Evolutionary conservation across 2,113 vertebrate genomes (phyloP).

Genomic region (Chiloscyllium plagiosum): DNA sequence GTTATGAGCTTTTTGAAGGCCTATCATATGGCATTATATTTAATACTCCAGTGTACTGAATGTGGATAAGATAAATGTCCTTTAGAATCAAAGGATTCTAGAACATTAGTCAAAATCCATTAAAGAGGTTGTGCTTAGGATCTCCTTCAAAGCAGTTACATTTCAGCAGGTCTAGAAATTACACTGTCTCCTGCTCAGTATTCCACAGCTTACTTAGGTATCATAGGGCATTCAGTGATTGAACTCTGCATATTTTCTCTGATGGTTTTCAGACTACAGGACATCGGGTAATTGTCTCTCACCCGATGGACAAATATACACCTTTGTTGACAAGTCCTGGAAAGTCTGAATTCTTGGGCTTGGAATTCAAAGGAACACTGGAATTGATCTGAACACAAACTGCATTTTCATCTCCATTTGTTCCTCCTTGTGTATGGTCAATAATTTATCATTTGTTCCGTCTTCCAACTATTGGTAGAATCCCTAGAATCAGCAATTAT

Average conservation of each 20-base stretch:
- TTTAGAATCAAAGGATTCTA: background rate
- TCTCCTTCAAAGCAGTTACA: background rate
- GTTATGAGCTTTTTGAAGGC: background rate
- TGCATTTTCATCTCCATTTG: background rate
- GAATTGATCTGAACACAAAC: background rate
- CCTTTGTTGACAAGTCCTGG: background rate
- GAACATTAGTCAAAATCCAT: background rate
- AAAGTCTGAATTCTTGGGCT: background rate
- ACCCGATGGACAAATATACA: background rate
- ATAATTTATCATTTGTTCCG: background rate
- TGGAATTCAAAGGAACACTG: background rate
- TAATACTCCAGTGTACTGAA: background rate
- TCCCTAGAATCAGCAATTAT: background rate
- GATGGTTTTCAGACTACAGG: background rate
- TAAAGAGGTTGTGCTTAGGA: background rate
- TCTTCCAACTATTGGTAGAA: background rate
- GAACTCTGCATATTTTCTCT: background rate
- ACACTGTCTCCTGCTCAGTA: background rate
- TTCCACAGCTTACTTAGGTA: background rate
- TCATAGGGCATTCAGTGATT: background rate
- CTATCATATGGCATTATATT: background rate
- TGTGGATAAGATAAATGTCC: background rate
- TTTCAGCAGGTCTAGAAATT: background rate
- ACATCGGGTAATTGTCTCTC: background rate
- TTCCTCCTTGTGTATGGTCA: background rate